Base-by-base conservation (phyloP, 2,888 invertebrate genomes). In the Resseliella maxima region DNA sequence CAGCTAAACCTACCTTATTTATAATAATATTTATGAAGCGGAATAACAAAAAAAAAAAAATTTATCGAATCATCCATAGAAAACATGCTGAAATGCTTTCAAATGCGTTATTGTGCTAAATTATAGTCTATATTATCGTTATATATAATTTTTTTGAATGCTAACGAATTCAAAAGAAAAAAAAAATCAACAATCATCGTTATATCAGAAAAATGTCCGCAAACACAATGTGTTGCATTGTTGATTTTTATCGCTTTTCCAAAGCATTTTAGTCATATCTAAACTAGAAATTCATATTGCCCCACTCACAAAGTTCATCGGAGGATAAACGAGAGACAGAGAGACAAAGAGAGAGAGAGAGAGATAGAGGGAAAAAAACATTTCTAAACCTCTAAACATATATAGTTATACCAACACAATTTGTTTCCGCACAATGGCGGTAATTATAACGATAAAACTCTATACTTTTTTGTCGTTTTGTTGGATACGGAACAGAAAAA, bases 1-100 rank as follows among this genome's bases (percentile, higher is more conserved):
- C 72, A 31, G 35, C 31, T 15, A 72, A 72, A 72, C 72, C 72
- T 72, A 72, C 72, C 72, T 72, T 72, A 31, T 59, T 24, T 59
- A 50, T 18, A 15, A 15, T 8, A 18, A 18, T 59, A 24, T 12
- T 3, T 59, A 3, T 3, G 72, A 72, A 72, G 31, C 72, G 31
- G 31, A 72, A 72, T 21, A 18, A 18, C 12, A n/a, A n/a, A n/a
- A n/a, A n/a, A n/a, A n/a, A n/a, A n/a, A n/a, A n/a, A n/a, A n/a
- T n/a, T n/a, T n/a, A 50, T 41, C 46, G 18, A 50, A 50, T 18
- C 8, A 50, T 50, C 18, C 15, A 72, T 31, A 12, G 27, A 15
- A 27, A 31, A 72, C 72, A 72, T 72, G 72, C 72, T 72, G 35
- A 72, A 72, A 72, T 72, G 72, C 35, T 12, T 72, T 72, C 72